A percentile compares a stretch with the other conserved stretches of the same genome.
phyloP scores from a whole-genome alignment of 2,888 invertebrate genomes.

The Heteromurus nitidus region DNA sequence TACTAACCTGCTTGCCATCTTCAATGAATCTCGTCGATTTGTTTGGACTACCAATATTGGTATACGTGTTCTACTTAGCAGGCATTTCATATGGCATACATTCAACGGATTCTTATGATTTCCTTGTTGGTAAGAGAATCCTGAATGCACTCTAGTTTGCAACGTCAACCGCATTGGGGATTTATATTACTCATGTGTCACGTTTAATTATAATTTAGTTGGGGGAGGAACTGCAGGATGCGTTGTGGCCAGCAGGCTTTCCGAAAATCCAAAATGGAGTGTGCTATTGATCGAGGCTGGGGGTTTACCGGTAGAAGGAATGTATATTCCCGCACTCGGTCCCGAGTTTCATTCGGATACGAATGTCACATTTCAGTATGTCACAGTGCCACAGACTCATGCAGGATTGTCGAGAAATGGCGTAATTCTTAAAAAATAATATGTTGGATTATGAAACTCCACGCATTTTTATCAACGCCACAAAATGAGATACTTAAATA shows the following conservation, averaged over 20 bases:
- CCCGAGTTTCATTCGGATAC: not conserved
- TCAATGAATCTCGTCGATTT: too few species aligned
- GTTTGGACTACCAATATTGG: too few species aligned
- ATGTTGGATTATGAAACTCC: not conserved
- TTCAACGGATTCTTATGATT: conserved; percentile 12
- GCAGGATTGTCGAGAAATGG: conserved; percentile 28
- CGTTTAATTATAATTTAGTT: conserved; percentile 3
- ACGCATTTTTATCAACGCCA: not conserved
- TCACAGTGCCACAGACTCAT: conserved; percentile 26
- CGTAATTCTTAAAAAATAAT: not conserved
- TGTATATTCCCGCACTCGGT: conserved; percentile 5
- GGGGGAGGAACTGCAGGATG: conserved; percentile 17
- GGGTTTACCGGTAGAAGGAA: not conserved
- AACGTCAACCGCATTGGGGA: too few species aligned
- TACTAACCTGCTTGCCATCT: too few species aligned
- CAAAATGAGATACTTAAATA: not conserved
- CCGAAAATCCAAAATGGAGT: not conserved
- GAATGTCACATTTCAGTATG: not conserved
- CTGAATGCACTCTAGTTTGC: not conserved
- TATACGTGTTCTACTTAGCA: too few species aligned
- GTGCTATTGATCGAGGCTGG: conserved; percentile 23
- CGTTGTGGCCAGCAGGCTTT: not conserved
- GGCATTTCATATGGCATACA: too few species aligned
- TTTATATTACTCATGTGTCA: not conserved
- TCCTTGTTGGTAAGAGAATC: conserved; percentile 12